These are phyloP conservation scores for Chrysocyon brachyurus DNA, from an alignment of 2,797 vertebrate genomes.

Conservation along the genomic window DNA sequence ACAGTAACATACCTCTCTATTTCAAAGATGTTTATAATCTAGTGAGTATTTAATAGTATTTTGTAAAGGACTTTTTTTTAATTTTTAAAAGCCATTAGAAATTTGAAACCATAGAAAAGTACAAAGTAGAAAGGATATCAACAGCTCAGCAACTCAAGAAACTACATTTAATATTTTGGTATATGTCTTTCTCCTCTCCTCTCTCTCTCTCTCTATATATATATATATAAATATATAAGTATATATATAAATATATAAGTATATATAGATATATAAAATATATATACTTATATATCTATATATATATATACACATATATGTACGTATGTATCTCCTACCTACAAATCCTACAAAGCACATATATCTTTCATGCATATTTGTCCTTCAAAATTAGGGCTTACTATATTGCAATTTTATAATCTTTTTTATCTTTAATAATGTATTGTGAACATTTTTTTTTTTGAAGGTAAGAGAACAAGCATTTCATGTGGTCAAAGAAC, in stretches of 20 bases:
- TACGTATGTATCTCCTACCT: background rate
- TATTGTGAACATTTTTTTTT: constrained; percentile 22
- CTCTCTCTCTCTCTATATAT: background rate
- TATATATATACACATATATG: background rate
- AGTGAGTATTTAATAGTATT: background rate
- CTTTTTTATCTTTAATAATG: constrained; percentile 38
- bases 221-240: background rate
- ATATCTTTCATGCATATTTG: background rate
- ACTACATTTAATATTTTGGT: constrained; percentile 16
- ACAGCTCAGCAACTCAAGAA: constrained; percentile 54
- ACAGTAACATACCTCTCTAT: background rate
- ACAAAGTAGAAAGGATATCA: constrained; percentile 36
- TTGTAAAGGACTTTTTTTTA: constrained; percentile 43
- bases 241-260: too few relatives aligned
- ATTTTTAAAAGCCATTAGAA: constrained; percentile 55
- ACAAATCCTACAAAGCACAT: background rate
- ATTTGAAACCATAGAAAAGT: constrained; percentile 34
- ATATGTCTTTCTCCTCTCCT: background rate
- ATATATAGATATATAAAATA: too few relatives aligned
- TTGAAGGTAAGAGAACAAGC: background rate
- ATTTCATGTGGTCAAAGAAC: constrained; percentile 52
- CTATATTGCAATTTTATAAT: constrained; percentile 45
- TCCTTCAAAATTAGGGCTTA: background rate
- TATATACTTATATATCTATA: too few relatives aligned
- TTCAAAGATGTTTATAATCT: constrained; percentile 33